Base-by-base conservation (phyloP, 2,888 invertebrate species). In the Ctena decussata region DNA sequence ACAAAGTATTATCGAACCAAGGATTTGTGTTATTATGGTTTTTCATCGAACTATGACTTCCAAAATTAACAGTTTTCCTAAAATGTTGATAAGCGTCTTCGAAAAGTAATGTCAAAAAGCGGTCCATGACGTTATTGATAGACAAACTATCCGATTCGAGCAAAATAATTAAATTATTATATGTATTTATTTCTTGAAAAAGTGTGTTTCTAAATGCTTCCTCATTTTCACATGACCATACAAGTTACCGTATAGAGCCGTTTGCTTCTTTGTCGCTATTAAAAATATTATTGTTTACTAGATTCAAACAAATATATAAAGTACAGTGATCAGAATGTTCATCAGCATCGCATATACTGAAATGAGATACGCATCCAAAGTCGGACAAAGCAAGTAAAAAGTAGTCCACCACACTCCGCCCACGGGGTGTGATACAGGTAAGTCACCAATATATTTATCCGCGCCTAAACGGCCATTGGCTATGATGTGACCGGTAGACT, bases 351-450 rank as follows among this genome's bases (percentile, higher is more conserved):
- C 49, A 53, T n/a, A 75, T 41, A 15, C n/a, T 57, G 24, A 75
- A 75, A 30, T 57, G n/a, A 24, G 27, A 39, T 21, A 75, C 30
- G 18, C n/a, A n/a, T 11, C 30, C 32, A 49, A 75, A 53, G 37
- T 37, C 49, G 11, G 39, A 39, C 12, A 35, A 35, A 12, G 75
- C 24, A 3, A 75, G 53, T 35, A 75, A 32, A 35, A 75, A 35
- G 24, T 75, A 75, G 57, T 75, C 53, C 49, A 75, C 57, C 8
- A 75, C 75, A n/a, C 53, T 35, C 35, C 57, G 53, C 35, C 75
- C 75, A 21, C 39, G 39, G 2, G 32, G n/a, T 15, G 21, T 75
- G n/a, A 49, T 53, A 32, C 39, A 75, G 35, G 75, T 75, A 53
- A 70, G 3, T 70, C 70, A 8, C 70, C 70, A 8, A 70, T 37